Conservation (phyloP, 2,888 invertebrate genomes). For the Augochlorella aurata region DNA sequence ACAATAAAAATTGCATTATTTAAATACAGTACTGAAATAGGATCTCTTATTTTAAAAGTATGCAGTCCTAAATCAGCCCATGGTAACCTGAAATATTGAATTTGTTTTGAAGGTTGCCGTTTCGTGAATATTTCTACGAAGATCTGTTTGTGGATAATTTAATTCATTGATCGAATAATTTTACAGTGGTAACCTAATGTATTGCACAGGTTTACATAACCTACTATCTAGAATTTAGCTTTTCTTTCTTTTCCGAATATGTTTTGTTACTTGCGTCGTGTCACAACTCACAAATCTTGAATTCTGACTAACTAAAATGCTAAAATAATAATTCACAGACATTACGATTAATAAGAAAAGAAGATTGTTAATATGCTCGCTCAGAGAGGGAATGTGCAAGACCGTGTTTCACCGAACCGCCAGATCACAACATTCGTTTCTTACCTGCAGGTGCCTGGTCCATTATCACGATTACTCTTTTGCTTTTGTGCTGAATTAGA, state of each 20-base stretch:
- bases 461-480: slow-evolving; percentile 70
- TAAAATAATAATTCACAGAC: slow-evolving; percentile 47
- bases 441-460: slow-evolving; percentile 80
- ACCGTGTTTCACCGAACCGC: slow-evolving; percentile 61
- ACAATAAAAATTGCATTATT: slow-evolving; percentile 42
- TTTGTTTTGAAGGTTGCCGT: slow-evolving; percentile 44
- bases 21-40: slow-evolving; percentile 51
- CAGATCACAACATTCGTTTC: slow-evolving; percentile 39
- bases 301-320: slow-evolving; percentile 47
- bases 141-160: slow-evolving; percentile 34
- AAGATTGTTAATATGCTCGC: slow-evolving; percentile 41
- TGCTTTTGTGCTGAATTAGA: slow-evolving; percentile 46
- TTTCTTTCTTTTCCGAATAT: slow-evolving; percentile 29
- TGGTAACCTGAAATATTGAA: slow-evolving; percentile 58
- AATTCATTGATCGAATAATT: slow-evolving; percentile 35
- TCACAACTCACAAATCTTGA: slow-evolving; percentile 30
- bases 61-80: slow-evolving; percentile 55
- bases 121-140: slow-evolving; percentile 31
- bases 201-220: slow-evolving; percentile 60
- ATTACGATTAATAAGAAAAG: slow-evolving; percentile 50
- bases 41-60: slow-evolving; percentile 50
- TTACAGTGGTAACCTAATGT: slow-evolving; percentile 51
- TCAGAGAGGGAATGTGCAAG: slow-evolving; percentile 53
- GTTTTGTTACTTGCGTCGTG: slow-evolving; percentile 33
- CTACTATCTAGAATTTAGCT: slow-evolving; percentile 54